These are phyloP conservation scores for Colius striatus DNA, from an alignment of 2,113 vertebrate species.

Conservation along the genomic window DNA sequence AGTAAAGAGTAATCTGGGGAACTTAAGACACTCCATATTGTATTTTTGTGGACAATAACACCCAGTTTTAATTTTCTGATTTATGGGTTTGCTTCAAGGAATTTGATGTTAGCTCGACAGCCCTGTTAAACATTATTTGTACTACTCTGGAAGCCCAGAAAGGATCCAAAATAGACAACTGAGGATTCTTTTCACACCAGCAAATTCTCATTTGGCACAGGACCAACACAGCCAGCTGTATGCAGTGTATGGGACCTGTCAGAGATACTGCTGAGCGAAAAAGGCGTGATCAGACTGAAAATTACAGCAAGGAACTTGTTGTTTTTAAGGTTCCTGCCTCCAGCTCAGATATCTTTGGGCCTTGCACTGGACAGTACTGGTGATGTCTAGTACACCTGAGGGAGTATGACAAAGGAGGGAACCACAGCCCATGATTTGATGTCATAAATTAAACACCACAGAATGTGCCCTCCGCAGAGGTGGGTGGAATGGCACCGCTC, in stretches of 20 bases:
- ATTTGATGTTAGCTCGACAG: constrained; percentile 18
- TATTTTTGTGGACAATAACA: constrained; percentile 9
- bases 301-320: neutral
- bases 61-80: neutral
- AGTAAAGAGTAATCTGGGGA: constrained; percentile 18
- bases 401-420: neutral
- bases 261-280: constrained; percentile 14
- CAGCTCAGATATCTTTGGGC: neutral
- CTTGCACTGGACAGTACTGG: neutral
- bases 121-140: constrained; percentile 59
- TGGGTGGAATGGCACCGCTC: rapidly evolving
- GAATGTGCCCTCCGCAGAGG: neutral
- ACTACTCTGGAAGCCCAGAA: constrained; percentile 30
- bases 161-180: constrained; percentile 43
- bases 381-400: neutral
- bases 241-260: constrained; percentile 52
- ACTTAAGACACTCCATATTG: neutral
- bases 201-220: constrained; percentile 59
- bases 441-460: neutral
- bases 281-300: constrained; percentile 33
- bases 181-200: constrained; percentile 60
- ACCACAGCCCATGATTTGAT: neutral
- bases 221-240: constrained; percentile 55
- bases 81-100: constrained; percentile 25
- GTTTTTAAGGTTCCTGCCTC: neutral